Evolutionary conservation across 2,888 invertebrate genomes (phyloP), one percentile per base, ranked within the genome.

Genomic region (Harpalus rufipes): DNA sequence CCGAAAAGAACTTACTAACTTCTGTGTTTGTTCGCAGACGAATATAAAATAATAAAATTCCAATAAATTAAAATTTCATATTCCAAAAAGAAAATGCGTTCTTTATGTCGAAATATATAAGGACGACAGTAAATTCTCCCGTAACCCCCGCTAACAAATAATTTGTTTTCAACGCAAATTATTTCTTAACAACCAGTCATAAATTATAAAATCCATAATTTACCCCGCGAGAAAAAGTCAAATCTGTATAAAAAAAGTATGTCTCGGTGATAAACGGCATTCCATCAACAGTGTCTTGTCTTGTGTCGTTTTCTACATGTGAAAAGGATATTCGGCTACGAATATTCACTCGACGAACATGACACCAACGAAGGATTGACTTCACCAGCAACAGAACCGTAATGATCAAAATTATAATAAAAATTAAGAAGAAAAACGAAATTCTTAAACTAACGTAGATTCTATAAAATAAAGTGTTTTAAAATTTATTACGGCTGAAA

Each of bases 181-280:
- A 74, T 74, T 74, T 18, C 18, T 74, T 74, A 74, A 44, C 72
- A 68, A 68, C 68, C 68, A 68, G 68, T 41, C 68, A 68, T 68
- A 68, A 68, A 68, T 68, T 39, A 68, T 68, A 68, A 32, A 68
- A 68, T 68, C 68, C 68, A 68, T 68, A 68, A 68, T 68, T 68
- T 68, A 68, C 68, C 68, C 68, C 41, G 25, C 14, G 25, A 65
- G 21, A 65, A 65, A 65, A 65, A 65, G 63, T 18, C 63, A 65
- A 68, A 32, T 32, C 32, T 32, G 32, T 32, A 32, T 41, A 74
- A 10, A 74, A 74, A 44, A 44, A 44, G 72, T 44, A 32, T 41
- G 32, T 32, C 68, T 14, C 6, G 68, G 63, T 74, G 72, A 74
- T 44, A 74, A 74, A 74, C 72, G 72, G 41, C 72, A 74, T 74